Conservation (phyloP, 2,888 invertebrate species). For the Ophion slaviceki region DNA sequence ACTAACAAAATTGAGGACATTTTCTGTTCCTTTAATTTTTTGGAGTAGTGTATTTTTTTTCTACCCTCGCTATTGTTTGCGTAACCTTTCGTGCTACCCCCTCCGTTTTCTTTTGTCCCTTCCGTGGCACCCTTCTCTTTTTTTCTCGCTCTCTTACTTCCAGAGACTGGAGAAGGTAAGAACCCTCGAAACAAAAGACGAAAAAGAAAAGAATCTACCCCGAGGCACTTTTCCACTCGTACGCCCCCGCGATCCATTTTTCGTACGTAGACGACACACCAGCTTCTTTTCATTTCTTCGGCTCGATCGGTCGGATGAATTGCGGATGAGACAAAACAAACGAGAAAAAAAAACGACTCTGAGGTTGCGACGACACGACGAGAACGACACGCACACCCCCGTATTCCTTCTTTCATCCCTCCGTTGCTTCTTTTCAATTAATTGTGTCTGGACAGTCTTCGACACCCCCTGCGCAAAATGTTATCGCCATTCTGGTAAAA, state of each 20-base stretch:
- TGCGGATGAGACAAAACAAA: slow-evolving; percentile 16
- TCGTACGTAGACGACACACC: neutral
- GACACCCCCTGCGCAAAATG: slow-evolving; percentile 6
- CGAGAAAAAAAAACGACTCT: slow-evolving; percentile 1
- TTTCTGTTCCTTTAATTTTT: too few species aligned
- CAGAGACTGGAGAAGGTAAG: neutral
- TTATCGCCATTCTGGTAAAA: slow-evolving; percentile 2
- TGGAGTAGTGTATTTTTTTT: too few species aligned
- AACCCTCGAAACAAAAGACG: neutral
- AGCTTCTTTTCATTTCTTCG: slow-evolving; percentile 14
- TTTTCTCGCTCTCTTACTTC: neutral
- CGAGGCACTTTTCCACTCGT: slow-evolving; percentile 20
- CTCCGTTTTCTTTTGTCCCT: neutral
- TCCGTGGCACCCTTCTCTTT: neutral
- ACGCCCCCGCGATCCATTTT: neutral
- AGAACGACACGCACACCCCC: neutral
- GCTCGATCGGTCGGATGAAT: slow-evolving; percentile 26
- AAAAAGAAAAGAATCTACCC: neutral
- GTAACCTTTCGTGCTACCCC: neutral
- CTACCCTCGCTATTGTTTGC: too few species aligned
- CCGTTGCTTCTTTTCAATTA: slow-evolving; percentile 4
- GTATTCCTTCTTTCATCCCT: neutral
- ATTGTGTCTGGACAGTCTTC: neutral
- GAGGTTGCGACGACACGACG: slow-evolving; percentile 10
- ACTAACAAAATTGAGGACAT: too few species aligned